Evolutionary conservation across 2,113 vertebrate species (phyloP).

Genomic region (Noctilio leporinus): DNA sequence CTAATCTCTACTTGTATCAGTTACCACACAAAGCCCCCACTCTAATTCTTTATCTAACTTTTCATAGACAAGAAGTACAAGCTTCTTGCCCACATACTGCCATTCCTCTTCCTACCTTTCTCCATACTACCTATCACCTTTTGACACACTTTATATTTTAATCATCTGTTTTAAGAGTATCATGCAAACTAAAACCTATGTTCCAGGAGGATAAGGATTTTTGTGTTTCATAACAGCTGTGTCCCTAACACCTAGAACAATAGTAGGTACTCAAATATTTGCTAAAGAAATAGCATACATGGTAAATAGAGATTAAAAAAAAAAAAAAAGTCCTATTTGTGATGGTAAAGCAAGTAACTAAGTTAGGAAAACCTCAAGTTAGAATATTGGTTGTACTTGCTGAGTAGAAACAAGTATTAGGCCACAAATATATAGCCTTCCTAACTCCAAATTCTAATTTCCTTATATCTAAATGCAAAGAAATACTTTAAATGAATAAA

Average conservation of each 20-base stretch:
- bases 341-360: not conserved
- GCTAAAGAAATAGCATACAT: constrained; percentile 3
- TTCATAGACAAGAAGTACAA: not conserved
- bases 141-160: not conserved
- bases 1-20: not conserved
- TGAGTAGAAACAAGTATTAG: not conserved
- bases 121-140: not conserved
- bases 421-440: not conserved
- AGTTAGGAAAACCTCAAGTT: not conserved
- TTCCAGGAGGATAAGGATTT: not conserved
- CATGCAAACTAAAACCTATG: not conserved
- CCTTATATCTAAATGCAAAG: not conserved
- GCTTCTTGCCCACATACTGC: not conserved
- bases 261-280: not conserved
- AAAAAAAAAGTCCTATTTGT: not conserved
- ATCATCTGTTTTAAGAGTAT: not conserved
- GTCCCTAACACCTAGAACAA: not conserved
- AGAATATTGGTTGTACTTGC: not conserved
- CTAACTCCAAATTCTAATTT: not conserved
- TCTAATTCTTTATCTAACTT: constrained; percentile 2
- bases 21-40: not conserved
- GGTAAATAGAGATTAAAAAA: not conserved
- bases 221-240: not conserved
- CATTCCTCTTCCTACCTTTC: not conserved
- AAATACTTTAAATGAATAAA: not conserved